Evolutionary conservation across 2,797 vertebrate species (phyloP).

Genomic region (Diplodus sargus): DNA sequence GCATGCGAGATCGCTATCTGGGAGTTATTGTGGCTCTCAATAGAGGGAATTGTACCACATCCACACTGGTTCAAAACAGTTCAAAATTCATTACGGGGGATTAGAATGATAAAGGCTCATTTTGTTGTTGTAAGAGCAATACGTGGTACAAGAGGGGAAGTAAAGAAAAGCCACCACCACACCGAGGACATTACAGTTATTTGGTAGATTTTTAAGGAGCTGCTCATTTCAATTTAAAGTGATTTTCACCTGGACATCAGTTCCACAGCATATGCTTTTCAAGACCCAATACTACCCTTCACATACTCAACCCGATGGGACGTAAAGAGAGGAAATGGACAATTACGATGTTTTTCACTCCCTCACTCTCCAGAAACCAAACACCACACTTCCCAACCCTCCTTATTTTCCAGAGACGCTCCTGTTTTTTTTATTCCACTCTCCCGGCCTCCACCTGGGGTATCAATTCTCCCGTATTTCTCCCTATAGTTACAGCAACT

Average conservation of each 20-base stretch:
- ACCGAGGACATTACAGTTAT: slow-evolving; percentile 2
- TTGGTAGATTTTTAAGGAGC: slow-evolving; percentile 12
- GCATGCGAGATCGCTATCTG: slow-evolving; percentile 84
- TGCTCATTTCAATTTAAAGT: slow-evolving; percentile 11
- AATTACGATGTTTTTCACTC: background rate
- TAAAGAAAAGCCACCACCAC: slow-evolving; percentile 38
- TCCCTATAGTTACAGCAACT: too few species aligned
- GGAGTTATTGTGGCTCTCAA: slow-evolving; percentile 82
- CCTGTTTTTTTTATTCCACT: too few species aligned
- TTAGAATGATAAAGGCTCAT: slow-evolving; percentile 89
- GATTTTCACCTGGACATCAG: background rate
- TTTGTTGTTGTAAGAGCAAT: slow-evolving; percentile 84
- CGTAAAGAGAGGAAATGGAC: background rate
- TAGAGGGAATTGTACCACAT: slow-evolving; percentile 80
- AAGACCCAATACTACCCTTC: background rate
- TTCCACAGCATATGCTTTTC: background rate
- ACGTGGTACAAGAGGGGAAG: slow-evolving; percentile 77
- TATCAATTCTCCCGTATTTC: too few species aligned
- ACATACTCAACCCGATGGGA: background rate
- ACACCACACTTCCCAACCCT: too few species aligned
- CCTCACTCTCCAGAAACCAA: background rate
- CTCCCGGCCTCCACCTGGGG: too few species aligned
- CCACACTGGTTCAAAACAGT: slow-evolving; percentile 83
- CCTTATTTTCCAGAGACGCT: too few species aligned
- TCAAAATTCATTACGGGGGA: slow-evolving; percentile 92